Percentiles rank a stretch among this genome's conserved stretches.
Evolutionary conservation across 2,888 invertebrate genomes (phyloP).

Genomic region (Macrosoma leucophasiata): DNA sequence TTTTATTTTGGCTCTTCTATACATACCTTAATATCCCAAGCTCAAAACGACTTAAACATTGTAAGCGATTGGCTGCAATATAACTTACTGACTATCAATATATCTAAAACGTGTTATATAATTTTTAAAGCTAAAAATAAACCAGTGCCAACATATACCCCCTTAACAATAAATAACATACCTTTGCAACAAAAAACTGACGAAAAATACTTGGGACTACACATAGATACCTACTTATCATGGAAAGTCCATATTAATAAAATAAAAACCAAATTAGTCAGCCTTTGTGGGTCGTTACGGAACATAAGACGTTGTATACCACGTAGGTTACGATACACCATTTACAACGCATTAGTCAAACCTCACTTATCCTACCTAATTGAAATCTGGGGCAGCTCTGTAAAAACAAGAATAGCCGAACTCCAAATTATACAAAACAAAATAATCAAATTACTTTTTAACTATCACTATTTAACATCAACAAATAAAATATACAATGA

Average conservation of each 20-base stretch:
- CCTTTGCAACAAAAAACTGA: constrained; percentile 1
- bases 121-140: constrained; percentile 13
- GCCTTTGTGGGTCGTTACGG: neutral
- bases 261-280: constrained; percentile 2
- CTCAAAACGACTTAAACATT: constrained; percentile 9
- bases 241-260: constrained; percentile 1
- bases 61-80: constrained; percentile 10
- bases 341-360: constrained; percentile 4
- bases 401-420: constrained; percentile 1
- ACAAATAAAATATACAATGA: too few species aligned
- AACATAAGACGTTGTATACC: neutral
- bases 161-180: constrained; percentile 3
- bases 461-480: too few species aligned
- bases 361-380: constrained; percentile 1
- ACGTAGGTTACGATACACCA: constrained; percentile 2
- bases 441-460: constrained; percentile 21
- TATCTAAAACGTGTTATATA: constrained; percentile 10
- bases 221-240: constrained; percentile 3
- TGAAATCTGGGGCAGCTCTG: constrained; percentile 1
- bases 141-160: constrained; percentile 1
- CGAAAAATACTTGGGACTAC: neutral
- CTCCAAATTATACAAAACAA: constrained; percentile 3
- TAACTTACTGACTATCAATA: constrained; percentile 13
- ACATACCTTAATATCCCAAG: neutral
- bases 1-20: constrained; percentile 9